phyloP scores from a whole-genome alignment of 2,888 invertebrate genomes.

The Willowsia nigromaculata region DNA sequence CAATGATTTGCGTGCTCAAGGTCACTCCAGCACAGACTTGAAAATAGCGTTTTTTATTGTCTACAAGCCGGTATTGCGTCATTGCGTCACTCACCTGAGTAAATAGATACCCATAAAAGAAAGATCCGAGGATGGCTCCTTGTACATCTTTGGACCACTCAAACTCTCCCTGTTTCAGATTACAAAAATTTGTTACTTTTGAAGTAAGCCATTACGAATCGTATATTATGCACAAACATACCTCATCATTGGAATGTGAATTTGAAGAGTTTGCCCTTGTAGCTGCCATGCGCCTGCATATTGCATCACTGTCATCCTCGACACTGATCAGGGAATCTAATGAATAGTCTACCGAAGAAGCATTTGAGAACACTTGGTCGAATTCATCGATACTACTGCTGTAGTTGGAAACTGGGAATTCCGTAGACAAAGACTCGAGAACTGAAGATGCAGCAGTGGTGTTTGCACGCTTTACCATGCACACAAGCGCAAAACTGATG shows the following conservation, averaged over 20 bases:
- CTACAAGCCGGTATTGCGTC: not conserved
- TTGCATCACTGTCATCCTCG: constrained; percentile 20
- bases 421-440: not conserved
- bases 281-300: constrained; percentile 47
- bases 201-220: not conserved
- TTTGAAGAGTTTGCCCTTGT: constrained; percentile 23
- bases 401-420: not conserved
- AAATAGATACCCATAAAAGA: constrained; percentile 82
- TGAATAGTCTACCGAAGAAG: not conserved
- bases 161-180: constrained; percentile 81
- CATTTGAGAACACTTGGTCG: not conserved
- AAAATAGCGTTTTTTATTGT: not conserved
- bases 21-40: not conserved
- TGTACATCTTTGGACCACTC: constrained; percentile 83
- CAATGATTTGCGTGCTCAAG: constrained; percentile 13
- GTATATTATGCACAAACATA: not conserved
- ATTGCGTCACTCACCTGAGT: constrained; percentile 78
- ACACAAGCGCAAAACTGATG: constrained; percentile 83
- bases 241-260: constrained; percentile 30
- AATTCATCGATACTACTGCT: not conserved
- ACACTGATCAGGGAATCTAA: not conserved
- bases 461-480: constrained; percentile 82
- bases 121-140: constrained; percentile 82
- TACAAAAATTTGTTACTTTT: not conserved
- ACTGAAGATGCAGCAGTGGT: not conserved